A percentile compares a stretch with the other conserved stretches of the same genome.
phyloP scores from a whole-genome alignment of 2,888 invertebrate genomes.

The Pimpla rufipes region DNA sequence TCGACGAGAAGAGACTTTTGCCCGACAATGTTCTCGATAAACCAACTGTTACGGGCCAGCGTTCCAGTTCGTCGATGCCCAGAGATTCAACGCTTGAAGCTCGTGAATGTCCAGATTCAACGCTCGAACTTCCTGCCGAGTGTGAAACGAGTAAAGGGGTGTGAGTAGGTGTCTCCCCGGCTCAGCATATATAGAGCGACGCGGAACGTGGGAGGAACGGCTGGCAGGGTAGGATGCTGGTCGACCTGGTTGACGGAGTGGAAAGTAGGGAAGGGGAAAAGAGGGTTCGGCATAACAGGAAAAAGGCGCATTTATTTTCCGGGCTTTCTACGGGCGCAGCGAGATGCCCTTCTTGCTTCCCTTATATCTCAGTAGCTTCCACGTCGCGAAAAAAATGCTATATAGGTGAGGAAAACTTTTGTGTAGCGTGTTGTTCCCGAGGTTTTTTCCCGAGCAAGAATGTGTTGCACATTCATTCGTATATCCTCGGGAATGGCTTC shows the following conservation, averaged over 20 bases:
- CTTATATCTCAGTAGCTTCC: constrained; percentile 28
- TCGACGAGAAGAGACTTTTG: not conserved
- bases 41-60: constrained; percentile 24
- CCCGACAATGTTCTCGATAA: constrained; percentile 18
- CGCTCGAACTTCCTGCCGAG: constrained; percentile 57
- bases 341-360: constrained; percentile 36
- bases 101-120: constrained; percentile 38
- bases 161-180: constrained; percentile 26
- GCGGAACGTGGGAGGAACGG: not conserved
- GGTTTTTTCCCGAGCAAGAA: constrained; percentile 26
- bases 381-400: constrained; percentile 28
- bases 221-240: constrained; percentile 45
- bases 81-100: not conserved
- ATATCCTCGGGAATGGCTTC: constrained; percentile 33
- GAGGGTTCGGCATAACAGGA: constrained; percentile 44
- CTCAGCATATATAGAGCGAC: constrained; percentile 27
- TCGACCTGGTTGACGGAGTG: constrained; percentile 66
- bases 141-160: constrained; percentile 56
- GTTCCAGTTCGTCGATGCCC: constrained; percentile 24
- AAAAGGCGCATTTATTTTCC: constrained; percentile 64
- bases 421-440: constrained; percentile 32
- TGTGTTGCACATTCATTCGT: constrained; percentile 27
- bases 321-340: constrained; percentile 51
- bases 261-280: constrained; percentile 42
- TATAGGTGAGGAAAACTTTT: constrained; percentile 43